Conservation (phyloP, 2,888 invertebrate species). For the Chymomyza amoena region DNA sequence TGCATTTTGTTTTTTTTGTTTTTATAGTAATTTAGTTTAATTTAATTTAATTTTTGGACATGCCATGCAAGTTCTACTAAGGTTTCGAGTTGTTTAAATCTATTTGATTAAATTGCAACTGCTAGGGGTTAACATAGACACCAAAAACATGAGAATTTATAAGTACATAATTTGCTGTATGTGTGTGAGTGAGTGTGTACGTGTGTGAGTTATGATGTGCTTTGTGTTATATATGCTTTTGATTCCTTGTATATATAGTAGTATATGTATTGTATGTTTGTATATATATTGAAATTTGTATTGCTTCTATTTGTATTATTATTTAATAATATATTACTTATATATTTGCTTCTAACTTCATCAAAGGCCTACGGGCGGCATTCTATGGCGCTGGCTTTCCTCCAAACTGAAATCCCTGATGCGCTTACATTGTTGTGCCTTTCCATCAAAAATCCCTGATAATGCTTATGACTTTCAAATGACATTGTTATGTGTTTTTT, state of each 20-base stretch:
- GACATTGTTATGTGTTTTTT: conserved; percentile 21
- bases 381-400: conserved; percentile 49
- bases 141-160: conserved; percentile 54
- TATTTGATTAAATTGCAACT: conserved; percentile 33
- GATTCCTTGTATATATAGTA: conserved; percentile 15
- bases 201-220: conserved; percentile 15
- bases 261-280: conserved; percentile 13
- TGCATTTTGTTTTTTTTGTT: too few relatives aligned
- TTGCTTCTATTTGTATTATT: conserved; percentile 32
- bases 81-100: background rate
- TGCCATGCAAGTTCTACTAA: background rate
- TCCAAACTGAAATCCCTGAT: conserved; percentile 21
- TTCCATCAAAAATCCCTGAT: conserved; percentile 71
- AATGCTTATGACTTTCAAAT: conserved; percentile 46
- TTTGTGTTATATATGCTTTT: conserved; percentile 17
- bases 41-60: background rate
- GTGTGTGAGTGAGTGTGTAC: background rate
- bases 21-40: background rate
- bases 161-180: background rate
- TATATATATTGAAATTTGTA: conserved; percentile 35
- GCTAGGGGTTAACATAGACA: conserved; percentile 67
- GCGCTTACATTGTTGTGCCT: conserved; percentile 39
- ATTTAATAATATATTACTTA: conserved; percentile 5
- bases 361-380: conserved; percentile 71
- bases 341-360: conserved; percentile 38